Conservation (phyloP, 2,113 vertebrate species). For the Prinia subflava region DNA sequence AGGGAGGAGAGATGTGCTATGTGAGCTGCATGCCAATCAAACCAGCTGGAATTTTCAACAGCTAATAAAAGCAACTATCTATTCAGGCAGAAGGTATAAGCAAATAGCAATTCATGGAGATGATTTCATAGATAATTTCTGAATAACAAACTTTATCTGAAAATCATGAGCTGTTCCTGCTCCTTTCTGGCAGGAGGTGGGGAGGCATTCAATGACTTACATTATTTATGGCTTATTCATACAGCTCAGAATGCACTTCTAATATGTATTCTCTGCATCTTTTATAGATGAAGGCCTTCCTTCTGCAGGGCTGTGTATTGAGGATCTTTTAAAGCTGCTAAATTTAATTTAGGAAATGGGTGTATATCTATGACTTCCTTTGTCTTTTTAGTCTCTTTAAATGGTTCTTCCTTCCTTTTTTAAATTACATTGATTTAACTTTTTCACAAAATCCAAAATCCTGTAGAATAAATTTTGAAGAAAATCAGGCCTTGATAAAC, state of each 20-base stretch:
- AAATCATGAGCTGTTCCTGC: background rate
- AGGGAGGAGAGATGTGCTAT: background rate
- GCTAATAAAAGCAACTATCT: background rate
- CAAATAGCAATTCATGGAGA: constrained; percentile 31
- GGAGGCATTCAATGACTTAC: background rate
- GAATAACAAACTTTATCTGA: constrained; percentile 23
- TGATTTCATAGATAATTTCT: constrained; percentile 18
- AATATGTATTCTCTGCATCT: background rate
- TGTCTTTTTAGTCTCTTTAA: background rate
- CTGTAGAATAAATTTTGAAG: background rate
- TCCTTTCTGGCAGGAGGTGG: background rate
- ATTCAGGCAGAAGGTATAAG: background rate
- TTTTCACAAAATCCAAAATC: background rate
- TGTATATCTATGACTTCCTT: background rate
- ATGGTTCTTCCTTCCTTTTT: background rate
- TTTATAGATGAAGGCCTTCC: constrained; percentile 18
- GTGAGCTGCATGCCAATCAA: background rate
- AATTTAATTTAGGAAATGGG: background rate
- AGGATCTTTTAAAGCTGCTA: background rate
- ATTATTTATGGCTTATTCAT: constrained; percentile 20
- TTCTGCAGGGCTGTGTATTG: background rate
- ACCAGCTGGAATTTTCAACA: background rate
- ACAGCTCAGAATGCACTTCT: background rate
- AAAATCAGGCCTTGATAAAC: background rate
- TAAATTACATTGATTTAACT: background rate